phyloP scores from a whole-genome alignment of 2,888 invertebrate genomes.

The Volucella inanis region DNA sequence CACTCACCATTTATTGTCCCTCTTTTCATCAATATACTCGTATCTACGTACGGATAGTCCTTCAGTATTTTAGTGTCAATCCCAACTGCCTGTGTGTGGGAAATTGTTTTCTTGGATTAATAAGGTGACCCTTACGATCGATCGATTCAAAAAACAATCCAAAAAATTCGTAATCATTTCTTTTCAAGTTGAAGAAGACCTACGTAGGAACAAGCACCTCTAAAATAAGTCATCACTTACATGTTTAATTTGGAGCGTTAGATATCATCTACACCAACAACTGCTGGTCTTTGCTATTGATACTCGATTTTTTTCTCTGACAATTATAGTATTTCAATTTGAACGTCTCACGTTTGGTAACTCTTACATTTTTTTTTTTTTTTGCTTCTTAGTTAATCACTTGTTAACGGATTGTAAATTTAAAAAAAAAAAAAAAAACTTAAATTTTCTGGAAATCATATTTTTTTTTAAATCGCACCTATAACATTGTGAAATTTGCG shows the following conservation, averaged over 20 bases:
- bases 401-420: constrained; percentile 51
- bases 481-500: neutral
- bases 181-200: constrained; percentile 18
- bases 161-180: constrained; percentile 46
- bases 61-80: constrained; percentile 4
- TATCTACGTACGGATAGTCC: neutral
- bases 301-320: constrained; percentile 62
- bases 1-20: constrained; percentile 4
- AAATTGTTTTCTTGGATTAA: constrained; percentile 36
- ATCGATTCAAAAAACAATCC: constrained; percentile 33
- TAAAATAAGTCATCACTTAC: constrained; percentile 58
- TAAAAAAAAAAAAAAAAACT: constrained; percentile 13
- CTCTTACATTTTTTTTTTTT: neutral
- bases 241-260: constrained; percentile 52
- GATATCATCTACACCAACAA: constrained; percentile 46
- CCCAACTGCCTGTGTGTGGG: constrained; percentile 54
- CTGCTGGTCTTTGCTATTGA: constrained; percentile 54
- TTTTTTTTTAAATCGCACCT: constrained; percentile 7
- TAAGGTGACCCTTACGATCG: constrained; percentile 50
- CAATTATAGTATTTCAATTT: constrained; percentile 45
- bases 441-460: constrained; percentile 12
- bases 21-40: constrained; percentile 47
- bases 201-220: constrained; percentile 22
- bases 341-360: neutral
- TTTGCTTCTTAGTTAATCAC: constrained; percentile 47